phyloP scores from a whole-genome alignment of 2,888 invertebrate species.

The Microctonus aethiopoides region DNA sequence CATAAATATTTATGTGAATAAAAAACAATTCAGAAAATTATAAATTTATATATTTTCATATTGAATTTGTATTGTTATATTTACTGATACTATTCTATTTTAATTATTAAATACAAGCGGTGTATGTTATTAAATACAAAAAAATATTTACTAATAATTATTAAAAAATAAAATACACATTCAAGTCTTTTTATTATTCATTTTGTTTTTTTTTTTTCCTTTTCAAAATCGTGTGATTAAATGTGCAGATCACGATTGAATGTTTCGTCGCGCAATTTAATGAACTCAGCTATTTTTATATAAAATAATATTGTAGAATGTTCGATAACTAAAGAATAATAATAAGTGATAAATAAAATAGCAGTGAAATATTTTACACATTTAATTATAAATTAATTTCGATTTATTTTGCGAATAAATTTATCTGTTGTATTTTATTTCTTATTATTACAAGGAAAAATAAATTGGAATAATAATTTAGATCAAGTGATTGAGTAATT shows the following conservation, averaged over 20 bases:
- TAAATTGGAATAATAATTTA: constrained; percentile 3
- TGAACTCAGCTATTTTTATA: constrained; percentile 7
- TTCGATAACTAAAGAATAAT: neutral
- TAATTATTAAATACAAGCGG: no score
- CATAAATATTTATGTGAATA: no score
- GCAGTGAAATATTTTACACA: neutral
- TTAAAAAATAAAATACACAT: no score
- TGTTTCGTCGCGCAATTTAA: constrained; percentile 11
- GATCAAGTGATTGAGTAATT: constrained; percentile 16
- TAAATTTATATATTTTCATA: no score
- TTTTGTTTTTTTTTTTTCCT: no score
- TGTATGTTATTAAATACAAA: no score
- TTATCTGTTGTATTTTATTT: no score
- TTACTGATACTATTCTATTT: no score
- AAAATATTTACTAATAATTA: no score
- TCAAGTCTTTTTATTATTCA: neutral
- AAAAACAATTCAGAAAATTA: no score
- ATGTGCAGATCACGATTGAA: constrained; percentile 10
- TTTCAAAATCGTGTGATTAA: neutral
- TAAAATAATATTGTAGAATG: neutral
- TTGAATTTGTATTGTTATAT: neutral
- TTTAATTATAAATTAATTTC: no score
- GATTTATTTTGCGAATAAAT: no score
- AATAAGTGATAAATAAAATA: neutral
- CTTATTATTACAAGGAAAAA: constrained; percentile 10